Evolutionary conservation across 2,888 invertebrate species (phyloP).

Genomic region (Rhaphigaster nebulosa): DNA sequence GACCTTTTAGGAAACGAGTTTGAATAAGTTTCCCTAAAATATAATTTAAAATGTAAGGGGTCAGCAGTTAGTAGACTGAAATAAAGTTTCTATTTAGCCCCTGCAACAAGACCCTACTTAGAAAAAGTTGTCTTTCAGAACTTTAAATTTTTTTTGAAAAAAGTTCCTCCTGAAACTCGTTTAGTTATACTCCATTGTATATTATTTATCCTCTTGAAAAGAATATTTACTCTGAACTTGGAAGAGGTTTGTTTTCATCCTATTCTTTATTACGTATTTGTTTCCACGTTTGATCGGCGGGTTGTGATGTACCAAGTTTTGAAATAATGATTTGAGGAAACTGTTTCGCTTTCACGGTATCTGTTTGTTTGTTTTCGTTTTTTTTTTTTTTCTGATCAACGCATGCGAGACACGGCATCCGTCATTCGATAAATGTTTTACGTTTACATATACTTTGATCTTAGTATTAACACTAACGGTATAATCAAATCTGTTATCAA

Average conservation of each 20-base stretch:
- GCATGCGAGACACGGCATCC: no score
- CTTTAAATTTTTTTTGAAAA: background rate
- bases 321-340: no score
- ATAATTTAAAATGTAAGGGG: slow-evolving; percentile 35
- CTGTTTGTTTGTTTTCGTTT: no score
- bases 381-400: no score
- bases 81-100: slow-evolving; percentile 31
- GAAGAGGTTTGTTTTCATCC: background rate
- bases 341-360: no score
- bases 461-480: no score
- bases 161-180: background rate
- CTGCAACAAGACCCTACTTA: background rate
- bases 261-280: background rate
- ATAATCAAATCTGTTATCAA: no score
- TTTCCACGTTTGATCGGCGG: background rate
- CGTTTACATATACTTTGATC: no score
- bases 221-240: background rate
- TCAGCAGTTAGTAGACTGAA: slow-evolving; percentile 6
- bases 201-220: slow-evolving; percentile 4
- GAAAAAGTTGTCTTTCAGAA: slow-evolving; percentile 25
- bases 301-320: background rate
- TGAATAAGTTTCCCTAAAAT: slow-evolving; percentile 7
- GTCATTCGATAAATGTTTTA: no score
- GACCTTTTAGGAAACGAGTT: slow-evolving; percentile 10
- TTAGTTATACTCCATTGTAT: background rate